Evolutionary conservation across 2,797 vertebrate genomes (phyloP).

Genomic region (Lycodopsis pacificus): DNA sequence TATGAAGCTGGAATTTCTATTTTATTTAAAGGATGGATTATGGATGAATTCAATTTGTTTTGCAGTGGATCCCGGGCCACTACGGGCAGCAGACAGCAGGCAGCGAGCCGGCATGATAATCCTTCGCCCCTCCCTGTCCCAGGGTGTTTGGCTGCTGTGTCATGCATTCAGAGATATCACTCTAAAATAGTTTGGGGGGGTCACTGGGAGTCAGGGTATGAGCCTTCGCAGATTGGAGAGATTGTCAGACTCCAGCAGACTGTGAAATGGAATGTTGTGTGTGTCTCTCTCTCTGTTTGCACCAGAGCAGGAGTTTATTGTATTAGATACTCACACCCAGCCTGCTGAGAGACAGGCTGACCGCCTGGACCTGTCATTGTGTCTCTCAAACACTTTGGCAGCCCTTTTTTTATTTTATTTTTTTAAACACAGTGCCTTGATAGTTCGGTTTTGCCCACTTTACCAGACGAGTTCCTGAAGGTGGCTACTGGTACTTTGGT

Average conservation of each 20-base stretch:
- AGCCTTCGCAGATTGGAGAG: slow-evolving; percentile 68
- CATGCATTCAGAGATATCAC: slow-evolving; percentile 72
- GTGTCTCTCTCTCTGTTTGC: slow-evolving; percentile 31
- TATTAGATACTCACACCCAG: slow-evolving; percentile 21
- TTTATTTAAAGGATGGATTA: neutral
- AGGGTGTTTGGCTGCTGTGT: slow-evolving; percentile 63
- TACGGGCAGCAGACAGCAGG: neutral
- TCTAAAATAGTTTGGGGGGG: slow-evolving; percentile 71
- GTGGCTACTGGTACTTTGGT: neutral
- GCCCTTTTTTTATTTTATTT: slow-evolving; percentile 27
- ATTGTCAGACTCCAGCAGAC: slow-evolving; percentile 74
- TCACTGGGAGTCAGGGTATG: slow-evolving; percentile 68
- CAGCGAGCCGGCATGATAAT: slow-evolving; percentile 23
- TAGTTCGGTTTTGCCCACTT: slow-evolving; percentile 22
- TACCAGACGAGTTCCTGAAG: neutral
- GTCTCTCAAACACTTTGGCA: slow-evolving; percentile 25
- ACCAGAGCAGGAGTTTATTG: slow-evolving; percentile 37
- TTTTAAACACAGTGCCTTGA: neutral
- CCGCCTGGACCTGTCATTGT: slow-evolving; percentile 51
- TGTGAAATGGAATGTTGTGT: slow-evolving; percentile 78
- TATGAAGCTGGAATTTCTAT: neutral
- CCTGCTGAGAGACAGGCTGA: slow-evolving; percentile 37
- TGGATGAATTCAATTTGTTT: neutral
- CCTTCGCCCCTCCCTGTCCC: slow-evolving; percentile 38
- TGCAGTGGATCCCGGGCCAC: neutral